These are phyloP conservation scores for Erebia aethiops DNA, from an alignment of 2,888 invertebrate genomes.

Conservation along the genomic window DNA sequence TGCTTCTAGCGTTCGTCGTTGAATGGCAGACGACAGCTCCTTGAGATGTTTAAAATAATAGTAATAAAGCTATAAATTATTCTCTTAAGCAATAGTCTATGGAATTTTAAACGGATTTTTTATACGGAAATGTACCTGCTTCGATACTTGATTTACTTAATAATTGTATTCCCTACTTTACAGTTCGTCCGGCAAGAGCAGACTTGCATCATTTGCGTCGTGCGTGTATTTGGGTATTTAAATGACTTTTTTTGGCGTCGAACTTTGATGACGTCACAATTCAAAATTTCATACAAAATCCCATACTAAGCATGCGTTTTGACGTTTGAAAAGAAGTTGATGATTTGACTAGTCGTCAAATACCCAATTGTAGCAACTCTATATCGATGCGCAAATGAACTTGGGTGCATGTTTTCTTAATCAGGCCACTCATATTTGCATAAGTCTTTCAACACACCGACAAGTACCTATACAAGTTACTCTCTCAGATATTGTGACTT, in stretches of 20 bases:
- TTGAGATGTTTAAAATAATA: conserved; percentile 1
- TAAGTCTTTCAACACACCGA: not conserved
- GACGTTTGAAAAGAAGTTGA: too few relatives aligned
- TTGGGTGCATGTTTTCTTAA: not conserved
- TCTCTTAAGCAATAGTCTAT: not conserved
- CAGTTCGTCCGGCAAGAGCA: not conserved
- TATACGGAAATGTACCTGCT: conserved; percentile 26
- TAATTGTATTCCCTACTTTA: not conserved
- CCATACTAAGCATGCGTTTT: too few relatives aligned
- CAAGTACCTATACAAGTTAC: not conserved
- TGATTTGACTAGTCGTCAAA: too few relatives aligned
- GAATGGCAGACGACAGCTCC: conserved; percentile 7
- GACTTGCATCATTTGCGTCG: not conserved
- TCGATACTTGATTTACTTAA: conserved; percentile 9
- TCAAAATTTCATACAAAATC: too few relatives aligned
- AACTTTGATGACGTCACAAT: too few relatives aligned
- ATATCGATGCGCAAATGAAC: not conserved
- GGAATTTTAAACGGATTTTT: conserved; percentile 23
- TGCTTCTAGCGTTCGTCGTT: conserved; percentile 31
- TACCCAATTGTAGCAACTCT: too few relatives aligned
- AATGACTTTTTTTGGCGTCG: too few relatives aligned
- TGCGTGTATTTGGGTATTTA: not conserved
- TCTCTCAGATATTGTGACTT: too few relatives aligned
- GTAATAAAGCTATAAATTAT: conserved; percentile 7
- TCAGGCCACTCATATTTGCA: not conserved